phyloP scores from a whole-genome alignment of 2,797 vertebrate genomes.

The Pipistrellus pygmaeus region DNA sequence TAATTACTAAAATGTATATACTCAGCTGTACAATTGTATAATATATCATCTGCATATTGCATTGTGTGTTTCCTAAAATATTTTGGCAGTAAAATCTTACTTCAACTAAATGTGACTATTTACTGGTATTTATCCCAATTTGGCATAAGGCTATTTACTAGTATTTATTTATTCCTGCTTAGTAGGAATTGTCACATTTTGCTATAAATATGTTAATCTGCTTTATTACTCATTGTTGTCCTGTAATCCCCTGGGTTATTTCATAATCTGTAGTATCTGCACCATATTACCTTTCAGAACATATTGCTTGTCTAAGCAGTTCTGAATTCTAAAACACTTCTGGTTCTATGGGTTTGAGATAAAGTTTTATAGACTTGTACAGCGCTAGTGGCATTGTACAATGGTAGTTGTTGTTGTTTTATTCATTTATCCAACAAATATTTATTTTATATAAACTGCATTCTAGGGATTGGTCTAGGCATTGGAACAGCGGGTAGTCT shows the following conservation, averaged over 20 bases:
- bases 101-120: not conserved
- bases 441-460: not conserved
- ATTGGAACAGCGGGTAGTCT: not conserved
- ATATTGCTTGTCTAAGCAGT: not conserved
- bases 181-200: not conserved
- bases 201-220: not conserved
- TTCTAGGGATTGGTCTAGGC: not conserved
- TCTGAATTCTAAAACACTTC: not conserved
- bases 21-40: not conserved
- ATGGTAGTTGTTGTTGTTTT: not conserved
- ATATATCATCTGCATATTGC: not conserved
- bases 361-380: not conserved
- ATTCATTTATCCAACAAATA: not conserved
- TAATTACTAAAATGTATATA: not conserved
- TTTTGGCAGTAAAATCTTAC: not conserved
- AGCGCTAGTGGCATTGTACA: not conserved
- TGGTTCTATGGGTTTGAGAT: not conserved
- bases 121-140: not conserved
- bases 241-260: not conserved
- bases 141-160: not conserved
- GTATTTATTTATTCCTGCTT: not conserved
- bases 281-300: not conserved
- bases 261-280: not conserved
- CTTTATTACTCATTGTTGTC: not conserved
- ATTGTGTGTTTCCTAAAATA: not conserved